Evolutionary conservation across 2,113 vertebrate species (phyloP).

Genomic region (Festucalex cinctus): DNA sequence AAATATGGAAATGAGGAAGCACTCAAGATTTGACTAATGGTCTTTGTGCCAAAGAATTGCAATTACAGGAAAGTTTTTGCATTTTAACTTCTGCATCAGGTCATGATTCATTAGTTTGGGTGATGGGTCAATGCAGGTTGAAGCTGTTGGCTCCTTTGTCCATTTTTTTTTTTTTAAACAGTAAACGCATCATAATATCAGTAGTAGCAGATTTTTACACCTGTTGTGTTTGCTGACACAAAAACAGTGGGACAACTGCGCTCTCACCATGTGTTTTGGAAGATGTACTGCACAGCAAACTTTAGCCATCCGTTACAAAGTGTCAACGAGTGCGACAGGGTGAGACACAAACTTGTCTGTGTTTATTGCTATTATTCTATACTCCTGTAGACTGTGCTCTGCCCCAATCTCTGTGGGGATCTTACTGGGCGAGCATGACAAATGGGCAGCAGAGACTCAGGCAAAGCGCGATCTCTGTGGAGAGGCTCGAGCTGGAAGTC

Average conservation of each 20-base stretch:
- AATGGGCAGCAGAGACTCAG: conserved; percentile 67
- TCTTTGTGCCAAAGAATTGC: conserved; percentile 89
- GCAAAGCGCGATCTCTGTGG: conserved; percentile 67
- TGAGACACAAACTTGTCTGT: conserved; percentile 68
- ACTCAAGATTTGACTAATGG: conserved; percentile 89
- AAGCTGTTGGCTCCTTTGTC: conserved; percentile 41
- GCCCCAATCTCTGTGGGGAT: conserved; percentile 69
- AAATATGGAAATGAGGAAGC: conserved; percentile 98
- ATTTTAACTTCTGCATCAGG: conserved; percentile 63
- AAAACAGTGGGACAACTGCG: conserved; percentile 10
- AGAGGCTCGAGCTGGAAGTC: conserved; percentile 63
- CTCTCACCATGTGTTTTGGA: conserved; percentile 23
- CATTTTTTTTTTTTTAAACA: conserved; percentile 20
- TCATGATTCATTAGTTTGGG: conserved; percentile 51
- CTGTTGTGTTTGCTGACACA: conserved; percentile 27
- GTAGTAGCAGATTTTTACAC: conserved; percentile 4
- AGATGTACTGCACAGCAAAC: conserved; percentile 56
- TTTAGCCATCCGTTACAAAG: conserved; percentile 68
- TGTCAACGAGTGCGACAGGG: conserved; percentile 58
- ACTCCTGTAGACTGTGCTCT: conserved; percentile 65
- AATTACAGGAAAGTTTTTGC: conserved; percentile 86
- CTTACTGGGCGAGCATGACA: conserved; percentile 70
- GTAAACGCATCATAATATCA: background rate
- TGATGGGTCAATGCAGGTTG: conserved; percentile 56
- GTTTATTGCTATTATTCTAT: conserved; percentile 73